Conservation (phyloP, 2,113 vertebrate species). For the Anthoscopus minutus region DNA sequence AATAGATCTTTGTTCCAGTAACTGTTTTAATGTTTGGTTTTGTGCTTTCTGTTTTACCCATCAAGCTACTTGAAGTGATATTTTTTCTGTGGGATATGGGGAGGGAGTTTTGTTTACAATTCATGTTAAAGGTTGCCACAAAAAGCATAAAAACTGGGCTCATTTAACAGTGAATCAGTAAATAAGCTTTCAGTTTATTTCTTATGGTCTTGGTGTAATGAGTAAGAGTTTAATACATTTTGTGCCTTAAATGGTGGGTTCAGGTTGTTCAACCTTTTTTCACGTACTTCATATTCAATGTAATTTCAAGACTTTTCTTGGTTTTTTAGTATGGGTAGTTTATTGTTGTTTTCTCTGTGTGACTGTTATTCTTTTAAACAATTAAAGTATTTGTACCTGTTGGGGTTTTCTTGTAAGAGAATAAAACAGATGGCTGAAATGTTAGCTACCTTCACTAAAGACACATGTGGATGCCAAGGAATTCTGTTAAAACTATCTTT, state of each 20-base stretch:
- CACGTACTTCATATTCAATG: not conserved
- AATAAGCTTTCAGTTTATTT: not conserved
- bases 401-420: not conserved
- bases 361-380: not conserved
- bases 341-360: not conserved
- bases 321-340: not conserved
- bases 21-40: not conserved
- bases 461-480: not conserved
- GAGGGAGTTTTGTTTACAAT: not conserved
- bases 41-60: not conserved
- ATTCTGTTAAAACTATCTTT: not conserved
- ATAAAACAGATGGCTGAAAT: not conserved
- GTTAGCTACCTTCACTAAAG: not conserved
- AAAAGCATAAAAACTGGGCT: not conserved
- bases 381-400: not conserved
- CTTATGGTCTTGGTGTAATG: not conserved
- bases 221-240: not conserved
- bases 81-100: not conserved
- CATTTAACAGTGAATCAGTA: not conserved
- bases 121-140: not conserved
- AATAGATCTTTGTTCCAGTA: not conserved
- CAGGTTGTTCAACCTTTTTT: not conserved
- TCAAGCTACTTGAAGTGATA: not conserved
- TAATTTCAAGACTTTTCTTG: not conserved
- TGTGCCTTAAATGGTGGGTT: not conserved